Evolutionary conservation across 2,113 vertebrate genomes (phyloP).

Genomic region (Brachirus orientalis): DNA sequence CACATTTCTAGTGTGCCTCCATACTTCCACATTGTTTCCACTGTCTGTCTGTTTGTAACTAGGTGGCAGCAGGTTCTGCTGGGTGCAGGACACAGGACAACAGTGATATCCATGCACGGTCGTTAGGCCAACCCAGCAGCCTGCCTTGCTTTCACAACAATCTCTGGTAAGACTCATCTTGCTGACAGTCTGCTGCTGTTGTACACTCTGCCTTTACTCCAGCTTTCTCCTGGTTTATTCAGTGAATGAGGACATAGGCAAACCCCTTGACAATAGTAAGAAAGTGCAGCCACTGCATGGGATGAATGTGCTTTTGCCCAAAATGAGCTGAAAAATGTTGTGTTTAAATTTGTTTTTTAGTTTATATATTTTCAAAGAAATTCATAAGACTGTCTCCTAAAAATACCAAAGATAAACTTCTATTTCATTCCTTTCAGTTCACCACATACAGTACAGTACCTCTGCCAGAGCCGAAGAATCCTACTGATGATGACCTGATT

Average conservation of each 20-base stretch:
- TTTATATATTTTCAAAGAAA: too few species aligned
- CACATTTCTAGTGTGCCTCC: background rate
- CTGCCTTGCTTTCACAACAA: conserved; percentile 84
- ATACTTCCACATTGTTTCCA: background rate
- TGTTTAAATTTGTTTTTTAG: background rate
- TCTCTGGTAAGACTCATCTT: conserved; percentile 80
- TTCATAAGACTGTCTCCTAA: background rate
- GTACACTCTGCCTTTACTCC: background rate
- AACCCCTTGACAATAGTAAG: background rate
- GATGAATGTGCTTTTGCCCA: background rate
- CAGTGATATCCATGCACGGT: conserved; percentile 53
- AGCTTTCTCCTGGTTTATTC: conserved; percentile 9
- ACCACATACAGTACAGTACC: too few species aligned
- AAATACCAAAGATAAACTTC: background rate
- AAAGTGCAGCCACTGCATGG: background rate
- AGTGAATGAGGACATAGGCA: conserved; percentile 7
- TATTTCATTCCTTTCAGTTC: background rate
- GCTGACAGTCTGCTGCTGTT: conserved; percentile 2
- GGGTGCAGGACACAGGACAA: conserved; percentile 83
- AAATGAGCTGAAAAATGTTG: background rate
- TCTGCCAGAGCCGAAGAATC: too few species aligned
- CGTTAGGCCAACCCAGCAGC: conserved; percentile 77
- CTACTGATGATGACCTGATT: too few species aligned
- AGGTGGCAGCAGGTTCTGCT: conserved; percentile 86
- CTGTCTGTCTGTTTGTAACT: too few species aligned